phyloP scores from a whole-genome alignment of 92 coral and sea anemone species.

The Paragorgia papillata region DNA sequence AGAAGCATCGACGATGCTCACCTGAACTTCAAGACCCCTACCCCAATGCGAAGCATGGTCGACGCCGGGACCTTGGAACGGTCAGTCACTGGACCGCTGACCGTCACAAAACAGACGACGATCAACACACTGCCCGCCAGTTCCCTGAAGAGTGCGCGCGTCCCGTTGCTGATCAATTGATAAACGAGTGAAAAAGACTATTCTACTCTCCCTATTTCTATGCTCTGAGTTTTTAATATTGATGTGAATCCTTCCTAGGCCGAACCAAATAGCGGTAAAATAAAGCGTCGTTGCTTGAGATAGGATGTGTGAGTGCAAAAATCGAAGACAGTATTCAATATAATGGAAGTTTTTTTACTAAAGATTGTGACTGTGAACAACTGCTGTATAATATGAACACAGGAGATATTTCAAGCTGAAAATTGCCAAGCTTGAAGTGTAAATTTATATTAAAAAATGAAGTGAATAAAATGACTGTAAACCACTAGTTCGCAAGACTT shows the following conservation, averaged over 20 bases:
- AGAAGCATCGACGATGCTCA: slow-evolving; percentile 29
- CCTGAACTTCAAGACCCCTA: slow-evolving; percentile 29
- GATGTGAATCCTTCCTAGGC: background rate
- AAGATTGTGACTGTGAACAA: too few species aligned
- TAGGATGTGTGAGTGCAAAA: too few species aligned
- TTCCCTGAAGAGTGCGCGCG: slow-evolving; percentile 10
- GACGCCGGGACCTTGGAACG: slow-evolving; percentile 31
- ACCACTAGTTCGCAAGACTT: too few species aligned
- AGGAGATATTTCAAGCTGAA: too few species aligned
- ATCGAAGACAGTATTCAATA: too few species aligned
- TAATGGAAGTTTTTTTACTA: too few species aligned
- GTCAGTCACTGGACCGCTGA: slow-evolving; percentile 27
- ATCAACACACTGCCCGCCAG: slow-evolving; percentile 15
- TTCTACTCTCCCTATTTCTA: background rate
- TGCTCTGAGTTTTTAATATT: background rate
- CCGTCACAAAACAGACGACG: slow-evolving; percentile 7
- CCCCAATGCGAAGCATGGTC: slow-evolving; percentile 6
- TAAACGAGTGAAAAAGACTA: background rate
- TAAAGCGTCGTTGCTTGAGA: too few species aligned
- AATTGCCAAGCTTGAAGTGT: too few species aligned
- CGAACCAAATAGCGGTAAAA: background rate
- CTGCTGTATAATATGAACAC: too few species aligned
- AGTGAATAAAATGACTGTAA: too few species aligned
- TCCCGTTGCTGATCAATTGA: slow-evolving; percentile 22
- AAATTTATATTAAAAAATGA: too few species aligned